A percentile compares a stretch with the other conserved stretches of the same genome.
phyloP scores from a whole-genome alignment of 2,113 vertebrate species.

The Cebus imitator region DNA sequence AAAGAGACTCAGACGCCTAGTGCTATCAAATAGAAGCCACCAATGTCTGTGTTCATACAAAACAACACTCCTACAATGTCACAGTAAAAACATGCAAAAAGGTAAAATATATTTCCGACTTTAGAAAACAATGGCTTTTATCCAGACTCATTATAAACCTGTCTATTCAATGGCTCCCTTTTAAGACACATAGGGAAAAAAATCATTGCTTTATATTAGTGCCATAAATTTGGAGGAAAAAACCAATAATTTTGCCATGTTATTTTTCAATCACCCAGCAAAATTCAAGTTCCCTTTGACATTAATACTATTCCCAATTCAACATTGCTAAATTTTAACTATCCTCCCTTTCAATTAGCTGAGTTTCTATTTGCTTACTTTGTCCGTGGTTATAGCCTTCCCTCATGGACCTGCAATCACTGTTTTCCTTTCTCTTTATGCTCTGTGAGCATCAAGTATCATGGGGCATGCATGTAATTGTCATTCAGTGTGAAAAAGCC shows the following conservation, averaged over 20 bases:
- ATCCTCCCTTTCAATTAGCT: slow-evolving; percentile 67
- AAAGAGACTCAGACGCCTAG: background rate
- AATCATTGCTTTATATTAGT: background rate
- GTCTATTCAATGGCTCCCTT: background rate
- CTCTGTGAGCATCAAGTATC: slow-evolving; percentile 72
- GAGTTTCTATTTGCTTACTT: slow-evolving; percentile 64
- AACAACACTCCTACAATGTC: background rate
- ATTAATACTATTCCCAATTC: slow-evolving; percentile 58
- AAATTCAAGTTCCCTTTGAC: slow-evolving; percentile 62
- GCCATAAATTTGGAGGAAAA: background rate
- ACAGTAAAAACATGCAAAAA: slow-evolving; percentile 35
- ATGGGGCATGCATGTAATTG: slow-evolving; percentile 70
- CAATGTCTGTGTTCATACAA: background rate
- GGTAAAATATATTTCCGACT: background rate
- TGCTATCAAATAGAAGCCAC: background rate
- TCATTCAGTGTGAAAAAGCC: slow-evolving; percentile 77
- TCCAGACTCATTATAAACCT: background rate
- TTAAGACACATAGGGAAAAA: background rate
- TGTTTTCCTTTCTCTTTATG: slow-evolving; percentile 76
- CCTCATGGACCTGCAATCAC: slow-evolving; percentile 67
- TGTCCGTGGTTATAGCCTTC: slow-evolving; percentile 52
- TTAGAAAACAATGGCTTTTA: slow-evolving; percentile 33
- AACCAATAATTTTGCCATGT: slow-evolving; percentile 36
- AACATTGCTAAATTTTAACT: slow-evolving; percentile 63
- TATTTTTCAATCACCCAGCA: slow-evolving; percentile 49